Percentiles rank a stretch among this genome's conserved stretches.
Conservation (phyloP, 1,140 invertebrate genomes). For the Helicoverpa zea region DNA sequence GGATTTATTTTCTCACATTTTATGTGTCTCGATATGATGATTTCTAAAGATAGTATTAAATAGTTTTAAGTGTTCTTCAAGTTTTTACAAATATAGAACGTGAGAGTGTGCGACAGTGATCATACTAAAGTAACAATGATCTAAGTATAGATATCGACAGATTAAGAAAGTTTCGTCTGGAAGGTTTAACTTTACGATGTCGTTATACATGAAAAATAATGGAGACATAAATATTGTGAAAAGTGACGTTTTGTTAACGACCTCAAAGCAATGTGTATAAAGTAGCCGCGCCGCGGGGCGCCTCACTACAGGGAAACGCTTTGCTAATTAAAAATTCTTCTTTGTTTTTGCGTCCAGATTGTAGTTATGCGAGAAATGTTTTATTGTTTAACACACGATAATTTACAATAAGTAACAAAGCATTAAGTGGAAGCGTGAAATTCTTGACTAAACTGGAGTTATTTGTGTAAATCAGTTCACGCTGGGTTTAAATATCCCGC, state of each 20-base stretch:
- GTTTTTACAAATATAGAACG: neutral
- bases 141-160: conserved; percentile 23
- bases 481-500: conserved; percentile 36
- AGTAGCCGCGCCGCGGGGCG: conserved; percentile 77
- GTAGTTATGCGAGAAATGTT: conserved; percentile 75
- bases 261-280: conserved; percentile 74
- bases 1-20: conserved; percentile 22
- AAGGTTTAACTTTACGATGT: conserved; percentile 76
- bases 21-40: neutral
- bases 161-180: conserved; percentile 54
- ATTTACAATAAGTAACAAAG: conserved; percentile 55
- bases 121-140: conserved; percentile 6
- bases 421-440: conserved; percentile 57
- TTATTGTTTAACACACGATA: conserved; percentile 72
- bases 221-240: conserved; percentile 84
- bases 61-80: neutral
- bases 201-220: conserved; percentile 81
- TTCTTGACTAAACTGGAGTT: conserved; percentile 52
- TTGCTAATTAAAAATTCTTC: conserved; percentile 81
- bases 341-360: conserved; percentile 75
- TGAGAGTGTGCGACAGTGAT: neutral
- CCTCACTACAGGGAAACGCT: conserved; percentile 65
- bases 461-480: conserved; percentile 56
- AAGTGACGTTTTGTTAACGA: conserved; percentile 84
- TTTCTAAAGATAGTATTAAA: conserved; percentile 23